Conservation (phyloP, 2,113 vertebrate genomes). For the Platanista minor region DNA sequence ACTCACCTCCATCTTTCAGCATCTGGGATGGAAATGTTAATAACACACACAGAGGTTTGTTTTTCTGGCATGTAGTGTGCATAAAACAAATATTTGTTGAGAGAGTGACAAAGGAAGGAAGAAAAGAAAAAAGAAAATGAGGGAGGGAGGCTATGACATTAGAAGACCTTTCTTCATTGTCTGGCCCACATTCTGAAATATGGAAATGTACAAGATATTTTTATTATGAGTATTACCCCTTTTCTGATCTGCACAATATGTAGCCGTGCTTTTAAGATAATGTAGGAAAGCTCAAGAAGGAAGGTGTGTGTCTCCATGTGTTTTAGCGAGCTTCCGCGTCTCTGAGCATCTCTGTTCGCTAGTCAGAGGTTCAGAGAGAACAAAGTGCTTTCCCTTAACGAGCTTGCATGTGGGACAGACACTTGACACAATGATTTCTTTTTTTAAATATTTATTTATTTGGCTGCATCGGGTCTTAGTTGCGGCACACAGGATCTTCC, state of each 20-base stretch:
- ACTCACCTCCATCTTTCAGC: too few species aligned
- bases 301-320: not conserved
- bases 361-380: not conserved
- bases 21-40: too few species aligned
- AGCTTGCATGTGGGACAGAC: not conserved
- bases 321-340: not conserved
- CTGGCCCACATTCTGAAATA: not conserved
- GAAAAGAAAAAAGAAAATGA: not conserved
- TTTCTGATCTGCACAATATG: not conserved
- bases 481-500: too few species aligned
- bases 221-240: not conserved
- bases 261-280: not conserved
- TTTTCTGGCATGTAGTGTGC: not conserved
- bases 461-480: too few species aligned
- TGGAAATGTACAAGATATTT: not conserved
- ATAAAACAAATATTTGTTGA: not conserved
- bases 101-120: not conserved
- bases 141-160: not conserved
- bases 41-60: not conserved
- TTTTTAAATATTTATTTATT: too few species aligned
- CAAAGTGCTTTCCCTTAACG: not conserved
- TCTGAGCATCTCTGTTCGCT: not conserved
- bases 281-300: not conserved
- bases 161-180: not conserved
- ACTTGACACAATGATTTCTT: not conserved